Evolutionary conservation across 2,113 vertebrate genomes (phyloP), one percentile per base, ranked within the genome.

Genomic region (Aphyosemion australe): DNA sequence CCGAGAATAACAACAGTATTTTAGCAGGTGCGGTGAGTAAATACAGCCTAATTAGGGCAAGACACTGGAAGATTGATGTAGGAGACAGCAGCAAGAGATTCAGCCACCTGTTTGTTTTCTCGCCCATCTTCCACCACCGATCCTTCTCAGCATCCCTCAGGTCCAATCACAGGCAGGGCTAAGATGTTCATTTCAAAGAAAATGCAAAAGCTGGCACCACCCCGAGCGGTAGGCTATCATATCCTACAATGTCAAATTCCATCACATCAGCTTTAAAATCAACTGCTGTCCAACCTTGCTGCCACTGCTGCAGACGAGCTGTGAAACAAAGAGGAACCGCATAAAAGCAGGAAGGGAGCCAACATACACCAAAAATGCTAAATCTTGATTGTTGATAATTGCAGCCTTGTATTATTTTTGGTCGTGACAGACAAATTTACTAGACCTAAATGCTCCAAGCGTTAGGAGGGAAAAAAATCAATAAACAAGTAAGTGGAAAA

Each of bases 181-280:
- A 80, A 84, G n/a, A 78, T 67, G 78, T 78, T 86, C 67, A 54
- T 37, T 56, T 71, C 19, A 77, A 84, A 86, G 55, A 73, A 84
- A 87, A 78, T 63, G 76, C 52, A 57, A 64, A 69, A n/a, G 65
- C 68, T 67, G 76, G 66, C 78, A 71, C 79, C 69, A 74, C 43
- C 47, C 81, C 79, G 77, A 55, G 37, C 69, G 55, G 31, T 52
- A n/a, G n/a, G n/a, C n/a, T n/a, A 65, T 76, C 76, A 65, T 74
- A 55, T 86, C 76, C 61, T 18, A 47, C 55, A 41, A 56, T 60
- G 83, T 76, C 69, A 14, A 34, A 58, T 65, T 70, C 63, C 45
- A 72, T 86, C 74, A 60, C 32, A 62, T 80, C 76, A 66, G 57
- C 45, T 48, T 48, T 11, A 59, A 79, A 78, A 71, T 70, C 50